Base-by-base conservation (phyloP, 2,113 vertebrate genomes). In the Dermatemys mawii region DNA sequence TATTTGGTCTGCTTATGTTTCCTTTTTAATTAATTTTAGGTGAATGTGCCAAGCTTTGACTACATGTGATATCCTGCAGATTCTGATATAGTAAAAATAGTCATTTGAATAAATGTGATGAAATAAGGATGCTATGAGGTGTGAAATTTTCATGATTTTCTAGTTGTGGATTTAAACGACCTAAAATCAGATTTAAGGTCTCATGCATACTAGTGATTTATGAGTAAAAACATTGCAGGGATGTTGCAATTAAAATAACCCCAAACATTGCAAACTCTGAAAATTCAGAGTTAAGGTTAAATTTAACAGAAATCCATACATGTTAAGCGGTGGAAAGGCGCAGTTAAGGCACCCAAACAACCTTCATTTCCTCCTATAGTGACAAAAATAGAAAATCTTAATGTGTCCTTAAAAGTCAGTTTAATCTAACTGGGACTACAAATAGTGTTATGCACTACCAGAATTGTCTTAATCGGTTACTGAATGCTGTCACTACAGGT, bases 171-270 rank as follows among this genome's bases (percentile, higher is more conserved):
- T 67, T 67, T n/a, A 88, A 38, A 10, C 11, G 63, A 1, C 51
- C n/a, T 85, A 92, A 92, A 86, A 86, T 26, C 38, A 79, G 78
- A 94, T 16, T 87, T 95, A 89, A 93, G 94, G 49, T 2, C 29
- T 44, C 92, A 83, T 53, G 7, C 44, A 27, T 55, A 27, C 54
- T 55, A 55, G 24, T 55, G 54, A 55, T 55, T 83, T n/a, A 67
- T 35, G 86, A 78, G n/a, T 32, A 4, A 46, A 41, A 50, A 73
- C 6, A 17, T 55, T 87, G 38, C 14, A 81, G 5, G 29, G 3
- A 51, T 83, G 24, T 83, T 83, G 21, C 83, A 91, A 91, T 91
- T 95, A 90, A 87, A 92, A 13, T 84, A 83, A 85, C 29, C 35
- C 8, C 14, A 70, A 17, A 90, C 48, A 38, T 3, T n/a, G 78